Base-by-base conservation (phyloP, 2,113 vertebrate species). In the Serilophus lunatus region DNA sequence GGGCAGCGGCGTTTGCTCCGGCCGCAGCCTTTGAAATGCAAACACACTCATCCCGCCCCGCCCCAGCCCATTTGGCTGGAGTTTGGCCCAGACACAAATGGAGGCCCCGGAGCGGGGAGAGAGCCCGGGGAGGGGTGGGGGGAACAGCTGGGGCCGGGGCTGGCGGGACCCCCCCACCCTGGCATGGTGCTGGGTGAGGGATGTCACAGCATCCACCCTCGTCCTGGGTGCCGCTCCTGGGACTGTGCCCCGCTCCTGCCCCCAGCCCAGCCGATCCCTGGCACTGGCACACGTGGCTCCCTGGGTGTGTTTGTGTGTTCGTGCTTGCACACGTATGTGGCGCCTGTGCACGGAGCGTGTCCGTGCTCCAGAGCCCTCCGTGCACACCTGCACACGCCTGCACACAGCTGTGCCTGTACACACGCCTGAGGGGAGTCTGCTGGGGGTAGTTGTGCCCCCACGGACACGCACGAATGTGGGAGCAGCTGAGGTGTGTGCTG, bases 21-120 rank as follows among this genome's bases (percentile, higher is more conserved):
- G 69, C 77, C 44, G 4, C 28, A 78, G 78, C 74, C 95, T 96
- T 96, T 96, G 96, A 96, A 95, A 96, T 96, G 95, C 94, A 96
- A 76, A 47, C 45, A 47, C 45, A 22, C 45, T 47, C 20, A 19
- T 20, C 44, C 18, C 45, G 56, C 14, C 80, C 56, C 49, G 20
- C 36, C 63, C 65, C 60, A 18, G 61, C 71, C 95, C 93, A 92
- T 96, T 96, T 93, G 95, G 91, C 38, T 26, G 50, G 93, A 79
- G 95, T 92, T 96, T 96, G 95, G 75, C 75, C 75, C 93, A 35
- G 75, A 82, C 83, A 92, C 95, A 95, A 91, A 90, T 72, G 93
- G 95, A 91, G 90, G 44, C 66, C 89, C 11, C 7, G 3, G 79
- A 61, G 61, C 4, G 9, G 53, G 83, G 35, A 54, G 59, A 50